Base-by-base conservation (phyloP, 2,888 invertebrate species). In the Macrosoma leucophasiata region DNA sequence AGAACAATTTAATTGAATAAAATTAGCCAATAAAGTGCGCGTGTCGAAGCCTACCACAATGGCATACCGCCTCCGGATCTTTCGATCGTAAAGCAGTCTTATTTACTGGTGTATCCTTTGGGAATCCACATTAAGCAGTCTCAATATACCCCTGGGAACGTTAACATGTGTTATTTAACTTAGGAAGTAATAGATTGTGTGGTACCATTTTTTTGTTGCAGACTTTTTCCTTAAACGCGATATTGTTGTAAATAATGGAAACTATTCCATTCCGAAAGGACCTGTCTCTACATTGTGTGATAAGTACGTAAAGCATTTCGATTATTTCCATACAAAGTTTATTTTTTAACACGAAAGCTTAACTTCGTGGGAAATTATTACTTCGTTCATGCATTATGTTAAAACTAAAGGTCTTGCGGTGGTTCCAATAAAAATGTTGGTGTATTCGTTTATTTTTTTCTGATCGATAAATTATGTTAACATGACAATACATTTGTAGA, bases 1-100 rank as follows among this genome's bases (percentile, higher is more conserved):
- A 56, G 69, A 77, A 79, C 78, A 76, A 76, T 81, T 79, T 81
- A 81, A 82, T 82, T 81, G 82, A 77, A 81, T 74, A 72, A 82
- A 82, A 82, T 82, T 82, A 82, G 77, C 77, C 78, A 76, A 82
- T 84, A 84, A 84, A 84, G 59, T 74, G 62, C 51, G 54, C 55
- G 48, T 60, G 66, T 75, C 74, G 75, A 75, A 64, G 62, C 48
- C 36, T 57, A 61, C 64, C 62, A 82, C 82, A 84, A 82, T 79
- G 78, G 79, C 74, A 81, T 79, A 77, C 82, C 79, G 62, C 61
- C 58, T 64, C 50, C 46, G 54, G 51, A 54, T 46, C 50, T 55
- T 45, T 48, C 48, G 50, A 41, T 63, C 75, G 71, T 84, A 82
- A 84, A 79, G 45, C 54, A 62, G 45, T 61, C 61, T 77, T 79